Conservation (phyloP, 2,113 vertebrate genomes). For the Melospiza georgiana region DNA sequence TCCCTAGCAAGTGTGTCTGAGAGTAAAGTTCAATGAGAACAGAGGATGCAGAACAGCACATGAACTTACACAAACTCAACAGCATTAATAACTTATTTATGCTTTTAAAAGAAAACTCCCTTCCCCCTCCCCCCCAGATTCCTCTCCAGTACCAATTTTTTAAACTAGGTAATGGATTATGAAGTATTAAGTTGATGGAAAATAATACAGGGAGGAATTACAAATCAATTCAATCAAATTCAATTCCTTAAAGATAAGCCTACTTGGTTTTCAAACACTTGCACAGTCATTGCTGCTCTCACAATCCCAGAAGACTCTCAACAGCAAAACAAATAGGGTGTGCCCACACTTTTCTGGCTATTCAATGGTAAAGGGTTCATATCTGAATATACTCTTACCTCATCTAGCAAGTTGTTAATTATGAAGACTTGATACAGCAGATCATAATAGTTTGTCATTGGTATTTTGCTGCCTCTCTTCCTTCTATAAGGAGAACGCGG, state of each 20-base stretch:
- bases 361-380: not conserved
- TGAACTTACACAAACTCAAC: not conserved
- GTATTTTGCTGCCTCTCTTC: conserved; percentile 51
- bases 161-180: not conserved
- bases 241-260: not conserved
- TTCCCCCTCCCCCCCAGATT: fast-evolving
- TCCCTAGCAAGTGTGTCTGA: not conserved
- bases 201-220: not conserved
- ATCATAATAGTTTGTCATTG: conserved; percentile 68
- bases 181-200: not conserved
- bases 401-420: conserved; percentile 58
- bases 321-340: not conserved
- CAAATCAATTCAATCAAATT: not conserved
- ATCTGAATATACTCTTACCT: conserved; percentile 46
- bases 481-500: conserved; percentile 60
- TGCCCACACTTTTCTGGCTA: not conserved
- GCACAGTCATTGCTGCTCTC: fast-evolving
- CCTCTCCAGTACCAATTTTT: not conserved
- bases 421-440: conserved; percentile 70
- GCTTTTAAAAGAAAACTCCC: not conserved
- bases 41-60: not conserved
- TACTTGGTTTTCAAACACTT: not conserved
- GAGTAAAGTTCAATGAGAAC: not conserved
- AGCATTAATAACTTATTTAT: not conserved
- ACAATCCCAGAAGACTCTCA: not conserved